Evolutionary conservation across 2,888 invertebrate genomes (phyloP), one percentile per base, ranked within the genome.

Genomic region (Hydrotaea diabolus): DNA sequence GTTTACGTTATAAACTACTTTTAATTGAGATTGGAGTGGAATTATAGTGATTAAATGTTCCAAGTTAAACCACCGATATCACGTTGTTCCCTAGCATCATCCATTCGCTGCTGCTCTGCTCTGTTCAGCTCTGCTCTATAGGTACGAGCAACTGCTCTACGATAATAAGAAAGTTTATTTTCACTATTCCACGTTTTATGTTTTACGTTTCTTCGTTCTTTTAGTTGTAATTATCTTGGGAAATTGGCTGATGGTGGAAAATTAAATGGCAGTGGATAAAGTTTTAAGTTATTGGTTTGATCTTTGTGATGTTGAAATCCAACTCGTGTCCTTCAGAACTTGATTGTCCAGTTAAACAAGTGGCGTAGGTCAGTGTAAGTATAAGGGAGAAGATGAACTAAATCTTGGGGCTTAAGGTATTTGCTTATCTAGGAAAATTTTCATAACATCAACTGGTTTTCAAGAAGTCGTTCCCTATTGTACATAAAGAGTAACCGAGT

Each of bases 1-100:
- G 81, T 85, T 85, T 85, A 85, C 82, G 82, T 85, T 85, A 81
- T 82, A 85, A 79, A 85, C 81, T 85, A 85, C 79, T 85, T 77
- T 85, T 85, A 85, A 85, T 85, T 85, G 85, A 82, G 82, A 84
- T 79, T 85, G 73, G 76, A 85, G 85, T 85, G 82, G 82, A 79
- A 82, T 85, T 82, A 85, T 82, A 80, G 85, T 80, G 85, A 85
- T 85, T 85, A 85, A 85, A 85, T 85, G 79, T 76, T 82, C 77
- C 66, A 81, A 85, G 79, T 77, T 85, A 85, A 85, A 79, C 85
- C 79, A 82, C 55, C 57, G 76, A 77, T 80, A 80, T 82, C 55
- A 77, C 17, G 77, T 85, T 82, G 71, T 39, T 39, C 49, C n/a
- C 49, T 13, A 13, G n/a, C n/a, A 15, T 49, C n/a, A n/a, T n/a